Percentiles rank a stretch among this genome's conserved stretches.
Evolutionary conservation across 2,888 invertebrate species (phyloP).

Genomic region (Drosophila infuscata): DNA sequence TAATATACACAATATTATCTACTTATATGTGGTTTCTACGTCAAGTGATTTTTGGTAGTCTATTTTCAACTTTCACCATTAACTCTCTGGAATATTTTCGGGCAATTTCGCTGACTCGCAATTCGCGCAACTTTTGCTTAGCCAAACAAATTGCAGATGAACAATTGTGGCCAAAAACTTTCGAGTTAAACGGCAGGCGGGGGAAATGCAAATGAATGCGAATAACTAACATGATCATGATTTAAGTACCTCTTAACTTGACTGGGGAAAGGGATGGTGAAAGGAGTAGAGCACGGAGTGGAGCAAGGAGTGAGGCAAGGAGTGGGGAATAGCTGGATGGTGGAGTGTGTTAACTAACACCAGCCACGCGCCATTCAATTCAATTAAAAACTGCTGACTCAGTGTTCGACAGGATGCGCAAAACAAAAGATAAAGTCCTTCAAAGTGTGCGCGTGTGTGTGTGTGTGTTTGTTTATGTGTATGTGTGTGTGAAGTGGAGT

Average conservation of each 20-base stretch:
- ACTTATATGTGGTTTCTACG: neutral
- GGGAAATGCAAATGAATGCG: constrained; percentile 68
- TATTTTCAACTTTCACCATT: neutral
- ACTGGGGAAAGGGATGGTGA: neutral
- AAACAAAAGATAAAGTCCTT: constrained; percentile 45
- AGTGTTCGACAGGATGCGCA: constrained; percentile 54
- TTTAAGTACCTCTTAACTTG: constrained; percentile 33
- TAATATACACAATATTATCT: neutral
- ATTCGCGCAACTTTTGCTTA: constrained; percentile 47
- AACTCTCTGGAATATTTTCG: constrained; percentile 12
- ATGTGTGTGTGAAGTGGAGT: constrained; percentile 10
- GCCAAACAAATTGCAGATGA: constrained; percentile 53
- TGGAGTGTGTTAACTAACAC: constrained; percentile 16
- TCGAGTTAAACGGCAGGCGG: neutral
- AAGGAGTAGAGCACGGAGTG: no score
- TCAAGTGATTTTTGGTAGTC: constrained; percentile 1
- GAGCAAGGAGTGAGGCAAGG: neutral
- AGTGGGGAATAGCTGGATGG: neutral
- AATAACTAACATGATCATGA: constrained; percentile 63
- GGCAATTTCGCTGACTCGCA: constrained; percentile 54
- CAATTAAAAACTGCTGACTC: constrained; percentile 80
- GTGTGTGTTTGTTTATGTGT: constrained; percentile 2
- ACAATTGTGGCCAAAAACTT: constrained; percentile 52
- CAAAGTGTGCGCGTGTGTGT: constrained; percentile 9
- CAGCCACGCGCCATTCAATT: constrained; percentile 64